Percentiles rank a stretch among this genome's conserved stretches.
These are phyloP conservation scores for Candoia aspera DNA, from an alignment of 2,113 vertebrate genomes.

Conservation along the genomic window DNA sequence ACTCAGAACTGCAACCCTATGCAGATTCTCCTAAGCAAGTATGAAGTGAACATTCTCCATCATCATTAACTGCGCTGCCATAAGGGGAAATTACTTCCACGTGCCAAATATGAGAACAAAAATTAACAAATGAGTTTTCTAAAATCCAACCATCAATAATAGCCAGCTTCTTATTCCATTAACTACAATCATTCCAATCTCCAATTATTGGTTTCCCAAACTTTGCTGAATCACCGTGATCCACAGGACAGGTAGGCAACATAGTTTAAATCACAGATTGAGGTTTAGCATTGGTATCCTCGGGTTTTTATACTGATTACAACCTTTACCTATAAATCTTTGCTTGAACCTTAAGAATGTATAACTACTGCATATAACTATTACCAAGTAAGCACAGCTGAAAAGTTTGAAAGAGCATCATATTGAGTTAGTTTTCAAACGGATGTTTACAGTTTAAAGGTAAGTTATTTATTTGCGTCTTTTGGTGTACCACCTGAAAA, in stretches of 20 bases:
- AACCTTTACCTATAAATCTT: slow-evolving; percentile 6
- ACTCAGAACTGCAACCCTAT: neutral
- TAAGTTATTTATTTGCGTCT: neutral
- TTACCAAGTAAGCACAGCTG: slow-evolving; percentile 22
- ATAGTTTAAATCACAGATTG: slow-evolving; percentile 18
- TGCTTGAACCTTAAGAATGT: slow-evolving; percentile 21
- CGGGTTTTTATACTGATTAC: slow-evolving; percentile 42
- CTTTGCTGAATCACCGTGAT: neutral
- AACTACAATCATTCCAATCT: slow-evolving; percentile 39
- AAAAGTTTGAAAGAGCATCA: neutral
- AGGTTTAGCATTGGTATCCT: slow-evolving; percentile 28
- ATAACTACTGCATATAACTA: slow-evolving; percentile 16
- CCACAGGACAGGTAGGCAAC: neutral
- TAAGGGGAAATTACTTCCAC: neutral
- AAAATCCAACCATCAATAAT: too few species aligned
- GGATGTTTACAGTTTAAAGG: neutral
- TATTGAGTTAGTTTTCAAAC: neutral
- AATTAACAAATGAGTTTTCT: neutral
- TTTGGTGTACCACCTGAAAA: neutral
- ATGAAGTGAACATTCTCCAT: neutral
- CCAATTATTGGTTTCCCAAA: slow-evolving; percentile 32
- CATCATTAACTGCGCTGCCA: neutral
- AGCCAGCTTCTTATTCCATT: neutral
- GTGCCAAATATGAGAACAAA: neutral
- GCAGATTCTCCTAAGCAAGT: neutral